These are phyloP conservation scores for Phania funesta DNA, from an alignment of 2,888 invertebrate species.

Conservation along the genomic window DNA sequence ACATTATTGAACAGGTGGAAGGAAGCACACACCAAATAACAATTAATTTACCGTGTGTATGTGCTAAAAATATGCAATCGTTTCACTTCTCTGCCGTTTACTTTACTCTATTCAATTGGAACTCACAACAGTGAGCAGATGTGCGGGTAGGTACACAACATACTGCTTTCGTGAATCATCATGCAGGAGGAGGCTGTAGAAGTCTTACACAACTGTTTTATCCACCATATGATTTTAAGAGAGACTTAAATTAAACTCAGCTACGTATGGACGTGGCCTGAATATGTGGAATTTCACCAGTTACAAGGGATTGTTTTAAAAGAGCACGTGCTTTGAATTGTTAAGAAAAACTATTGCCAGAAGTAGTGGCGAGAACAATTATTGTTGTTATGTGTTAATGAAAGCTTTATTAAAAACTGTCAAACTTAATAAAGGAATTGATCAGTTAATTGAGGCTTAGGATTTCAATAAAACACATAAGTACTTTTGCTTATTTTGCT, in stretches of 20 bases:
- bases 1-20: conserved; percentile 62
- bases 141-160: neutral
- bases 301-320: conserved; percentile 24
- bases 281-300: neutral
- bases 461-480: no score
- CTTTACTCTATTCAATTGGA: neutral
- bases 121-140: conserved; percentile 30
- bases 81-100: conserved; percentile 4
- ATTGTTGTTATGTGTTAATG: no score
- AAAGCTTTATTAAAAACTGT: no score
- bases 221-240: conserved; percentile 27
- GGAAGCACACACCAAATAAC: conserved; percentile 60
- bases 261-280: conserved; percentile 30
- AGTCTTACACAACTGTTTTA: conserved; percentile 20
- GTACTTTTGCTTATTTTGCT: no score
- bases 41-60: conserved; percentile 44
- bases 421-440: no score
- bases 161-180: conserved; percentile 42
- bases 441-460: no score
- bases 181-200: conserved; percentile 59
- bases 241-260: conserved; percentile 6
- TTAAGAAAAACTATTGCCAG: neutral
- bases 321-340: conserved; percentile 46
- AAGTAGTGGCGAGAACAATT: no score
- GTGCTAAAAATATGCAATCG: conserved; percentile 23